Evolutionary conservation across 2,888 invertebrate genomes (phyloP), one percentile per base, ranked within the genome.

Genomic region (Pimpla rufipes): DNA sequence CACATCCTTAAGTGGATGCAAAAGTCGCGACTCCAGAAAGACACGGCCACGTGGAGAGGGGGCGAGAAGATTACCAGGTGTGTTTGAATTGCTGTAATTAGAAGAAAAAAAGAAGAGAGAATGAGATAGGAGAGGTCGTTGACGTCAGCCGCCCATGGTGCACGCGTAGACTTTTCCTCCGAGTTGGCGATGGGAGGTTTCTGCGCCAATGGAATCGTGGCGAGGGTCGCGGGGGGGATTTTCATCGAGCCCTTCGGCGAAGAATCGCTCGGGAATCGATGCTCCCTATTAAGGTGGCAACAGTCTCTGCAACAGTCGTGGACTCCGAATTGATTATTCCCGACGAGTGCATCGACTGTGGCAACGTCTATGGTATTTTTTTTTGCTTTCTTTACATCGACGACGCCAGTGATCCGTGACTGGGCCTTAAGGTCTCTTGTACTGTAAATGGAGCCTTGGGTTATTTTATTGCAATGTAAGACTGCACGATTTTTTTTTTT

Each of bases 61-160:
- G 8, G 18, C n/a, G 18, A 18, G 37, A 18, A 37, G 18, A 13
- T 37, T 16, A 40, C 37, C 62, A 62, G 62, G 62, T 62, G 62
- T 37, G 16, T 62, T 62, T 18, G 4, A 62, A 62, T 62, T 62
- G 62, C 62, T 16, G 62, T 62, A 52, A 18, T 52, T 37, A 62
- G 37, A 37, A 37, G 8, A 40, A n/a, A n/a, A n/a, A n/a, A n/a
- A n/a, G n/a, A n/a, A n/a, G n/a, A n/a, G n/a, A n/a, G n/a, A 62
- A 40, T 62, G 62, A 62, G 62, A 62, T 40, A 62, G 35, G 16
- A 37, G 62, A 62, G 62, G 62, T 37, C 18, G 62, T 37, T 62
- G 62, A 62, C 62, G 62, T 62, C 16, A 62, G 10, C 47, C 16
- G 62, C 16, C n/a, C 2, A 29, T 8, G 7, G 2, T 16, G 7